These are phyloP conservation scores for Diploptera punctata DNA, from an alignment of 2,888 invertebrate species.

Conservation along the genomic window DNA sequence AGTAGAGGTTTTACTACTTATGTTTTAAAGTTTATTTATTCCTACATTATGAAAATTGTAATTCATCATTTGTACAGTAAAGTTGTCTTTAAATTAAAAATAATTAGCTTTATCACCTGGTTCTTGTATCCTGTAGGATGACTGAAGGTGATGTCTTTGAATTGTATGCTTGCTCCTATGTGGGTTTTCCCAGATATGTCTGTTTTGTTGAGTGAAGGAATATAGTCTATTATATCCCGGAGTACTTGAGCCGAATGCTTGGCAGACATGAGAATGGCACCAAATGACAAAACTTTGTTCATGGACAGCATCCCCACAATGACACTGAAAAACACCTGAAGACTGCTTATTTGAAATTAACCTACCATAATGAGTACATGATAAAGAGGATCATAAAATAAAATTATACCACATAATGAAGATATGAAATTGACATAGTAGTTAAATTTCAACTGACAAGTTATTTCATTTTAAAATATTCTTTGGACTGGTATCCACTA, in stretches of 20 bases:
- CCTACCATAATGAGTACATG: not conserved
- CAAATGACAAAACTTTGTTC: not conserved
- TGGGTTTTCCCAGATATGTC: not conserved
- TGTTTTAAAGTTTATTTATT: too few relatives aligned
- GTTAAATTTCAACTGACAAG: too few relatives aligned
- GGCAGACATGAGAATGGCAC: not conserved
- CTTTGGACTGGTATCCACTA: too few relatives aligned
- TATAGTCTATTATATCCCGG: not conserved
- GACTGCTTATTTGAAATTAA: too few relatives aligned
- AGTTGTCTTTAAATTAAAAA: too few relatives aligned
- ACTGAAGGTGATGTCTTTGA: not conserved
- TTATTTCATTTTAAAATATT: too few relatives aligned
- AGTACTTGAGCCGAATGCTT: not conserved
- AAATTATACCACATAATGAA: not conserved
- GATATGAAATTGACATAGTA: not conserved
- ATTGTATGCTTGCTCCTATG: not conserved
- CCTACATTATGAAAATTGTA: too few relatives aligned
- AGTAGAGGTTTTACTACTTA: too few relatives aligned
- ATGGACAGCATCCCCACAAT: not conserved
- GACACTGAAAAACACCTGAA: slow-evolving; percentile 8
- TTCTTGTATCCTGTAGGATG: not conserved
- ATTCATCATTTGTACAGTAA: too few relatives aligned
- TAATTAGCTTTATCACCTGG: too few relatives aligned
- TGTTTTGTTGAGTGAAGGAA: not conserved
- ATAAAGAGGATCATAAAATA: not conserved